Conservation (phyloP, 1,140 invertebrate genomes). For the Heliconius himera region DNA sequence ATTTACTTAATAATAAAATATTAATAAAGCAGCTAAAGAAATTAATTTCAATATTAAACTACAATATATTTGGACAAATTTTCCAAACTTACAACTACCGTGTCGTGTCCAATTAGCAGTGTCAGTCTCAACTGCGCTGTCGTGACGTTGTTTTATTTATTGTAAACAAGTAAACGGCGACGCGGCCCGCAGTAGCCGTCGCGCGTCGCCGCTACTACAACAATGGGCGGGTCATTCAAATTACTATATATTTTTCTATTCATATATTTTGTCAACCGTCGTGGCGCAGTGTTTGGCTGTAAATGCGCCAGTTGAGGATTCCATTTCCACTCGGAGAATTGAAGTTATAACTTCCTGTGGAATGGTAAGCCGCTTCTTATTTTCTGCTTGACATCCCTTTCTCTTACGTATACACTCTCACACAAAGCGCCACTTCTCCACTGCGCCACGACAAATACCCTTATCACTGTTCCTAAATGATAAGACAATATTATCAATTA, state of each 20-base stretch:
- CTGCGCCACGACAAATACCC: not conserved
- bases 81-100: not conserved
- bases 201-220: not conserved
- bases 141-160: not conserved
- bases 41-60: not conserved
- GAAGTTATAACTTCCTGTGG: no score
- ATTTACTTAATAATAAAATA: not conserved
- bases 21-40: not conserved
- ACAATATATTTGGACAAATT: not conserved
- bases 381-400: no score
- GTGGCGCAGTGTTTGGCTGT: no score
- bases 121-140: slow-evolving; percentile 2
- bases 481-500: not conserved
- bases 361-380: no score
- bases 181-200: not conserved
- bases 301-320: no score
- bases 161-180: not conserved
- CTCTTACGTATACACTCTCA: no score
- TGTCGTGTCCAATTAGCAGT: slow-evolving; percentile 3
- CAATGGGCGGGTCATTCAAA: not conserved
- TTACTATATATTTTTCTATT: no score
- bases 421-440: no score
- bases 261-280: no score
- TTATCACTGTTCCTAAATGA: not conserved
- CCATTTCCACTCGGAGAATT: no score